Evolutionary conservation across 2,888 invertebrate species (phyloP).

Genomic region (Neoascia interrupta): DNA sequence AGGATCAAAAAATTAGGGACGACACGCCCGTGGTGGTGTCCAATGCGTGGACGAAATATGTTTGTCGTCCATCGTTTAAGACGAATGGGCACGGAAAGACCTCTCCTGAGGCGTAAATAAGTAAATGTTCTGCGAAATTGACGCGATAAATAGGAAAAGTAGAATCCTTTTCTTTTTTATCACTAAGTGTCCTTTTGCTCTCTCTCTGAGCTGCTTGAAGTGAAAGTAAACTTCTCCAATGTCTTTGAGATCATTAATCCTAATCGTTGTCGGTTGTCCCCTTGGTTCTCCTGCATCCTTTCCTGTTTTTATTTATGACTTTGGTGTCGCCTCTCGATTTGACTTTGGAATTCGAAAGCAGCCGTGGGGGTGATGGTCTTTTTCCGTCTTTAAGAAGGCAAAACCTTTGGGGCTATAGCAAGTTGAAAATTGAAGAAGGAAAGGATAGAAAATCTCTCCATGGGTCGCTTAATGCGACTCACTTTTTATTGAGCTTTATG

Average conservation of each 20-base stretch:
- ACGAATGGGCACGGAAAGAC: slow-evolving; percentile 20
- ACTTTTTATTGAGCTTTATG: slow-evolving; percentile 22
- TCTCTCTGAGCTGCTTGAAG: not conserved
- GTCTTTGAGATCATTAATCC: slow-evolving; percentile 69
- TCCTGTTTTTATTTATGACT: slow-evolving; percentile 64
- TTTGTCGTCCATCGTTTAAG: slow-evolving; percentile 19
- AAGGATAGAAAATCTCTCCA: slow-evolving; percentile 40
- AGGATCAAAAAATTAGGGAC: slow-evolving; percentile 45
- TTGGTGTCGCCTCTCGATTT: slow-evolving; percentile 69
- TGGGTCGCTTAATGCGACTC: slow-evolving; percentile 56
- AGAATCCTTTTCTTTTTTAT: slow-evolving; percentile 43
- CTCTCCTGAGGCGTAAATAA: slow-evolving; percentile 61
- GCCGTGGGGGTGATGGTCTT: slow-evolving; percentile 25
- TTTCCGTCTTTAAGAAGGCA: slow-evolving; percentile 37
- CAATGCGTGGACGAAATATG: slow-evolving; percentile 42
- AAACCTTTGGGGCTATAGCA: slow-evolving; percentile 24
- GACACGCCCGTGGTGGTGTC: slow-evolving; percentile 17
- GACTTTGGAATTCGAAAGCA: slow-evolving; percentile 52
- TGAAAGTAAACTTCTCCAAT: slow-evolving; percentile 55
- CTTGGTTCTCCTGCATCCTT: slow-evolving; percentile 38
- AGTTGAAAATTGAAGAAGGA: slow-evolving; percentile 18
- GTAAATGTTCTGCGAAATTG: slow-evolving; percentile 69
- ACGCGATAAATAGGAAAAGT: slow-evolving; percentile 60
- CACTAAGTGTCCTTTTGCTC: slow-evolving; percentile 25
- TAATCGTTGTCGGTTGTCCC: slow-evolving; percentile 63